A percentile compares a stretch with the other conserved stretches of the same genome.
phyloP scores from a whole-genome alignment of 1,140 invertebrate genomes.

The Anoplophora glabripennis region DNA sequence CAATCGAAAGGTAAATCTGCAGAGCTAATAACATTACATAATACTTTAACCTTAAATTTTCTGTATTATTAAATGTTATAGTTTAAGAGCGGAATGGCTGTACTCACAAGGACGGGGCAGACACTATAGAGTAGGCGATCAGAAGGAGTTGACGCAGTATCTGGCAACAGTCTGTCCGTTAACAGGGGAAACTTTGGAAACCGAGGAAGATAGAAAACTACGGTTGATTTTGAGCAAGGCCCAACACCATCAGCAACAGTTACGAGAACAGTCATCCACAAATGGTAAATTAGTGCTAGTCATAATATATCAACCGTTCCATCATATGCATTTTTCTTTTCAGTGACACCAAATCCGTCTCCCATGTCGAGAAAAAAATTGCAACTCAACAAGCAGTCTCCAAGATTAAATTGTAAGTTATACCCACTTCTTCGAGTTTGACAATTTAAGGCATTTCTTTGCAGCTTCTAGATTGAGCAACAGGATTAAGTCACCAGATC shows the following conservation, averaged over 20 bases:
- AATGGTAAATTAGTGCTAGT: neutral
- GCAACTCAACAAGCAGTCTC: slow-evolving; percentile 51
- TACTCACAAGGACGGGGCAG: slow-evolving; percentile 89
- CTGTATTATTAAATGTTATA: slow-evolving; percentile 47
- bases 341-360: slow-evolving; percentile 38
- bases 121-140: slow-evolving; percentile 82
- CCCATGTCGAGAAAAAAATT: slow-evolving; percentile 41
- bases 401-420: slow-evolving; percentile 61
- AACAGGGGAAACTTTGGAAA: slow-evolving; percentile 70
- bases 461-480: slow-evolving; percentile 51
- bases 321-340: slow-evolving; percentile 18
- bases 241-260: slow-evolving; percentile 81
- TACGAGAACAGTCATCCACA: slow-evolving; percentile 57
- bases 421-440: slow-evolving; percentile 5
- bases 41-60: slow-evolving; percentile 2
- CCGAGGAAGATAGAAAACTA: slow-evolving; percentile 82
- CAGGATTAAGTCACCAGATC: slow-evolving; percentile 64
- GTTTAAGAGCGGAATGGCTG: slow-evolving; percentile 91
- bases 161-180: slow-evolving; percentile 73
- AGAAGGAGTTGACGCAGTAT: slow-evolving; percentile 77
- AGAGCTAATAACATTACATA: slow-evolving; percentile 2
- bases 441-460: slow-evolving; percentile 20
- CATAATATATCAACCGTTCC: neutral
- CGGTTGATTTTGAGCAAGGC: slow-evolving; percentile 83
- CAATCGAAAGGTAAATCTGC: slow-evolving; percentile 77